Evolutionary conservation across 2,797 vertebrate genomes (phyloP), one percentile per base, ranked within the genome.

Genomic region (Betta splendens): DNA sequence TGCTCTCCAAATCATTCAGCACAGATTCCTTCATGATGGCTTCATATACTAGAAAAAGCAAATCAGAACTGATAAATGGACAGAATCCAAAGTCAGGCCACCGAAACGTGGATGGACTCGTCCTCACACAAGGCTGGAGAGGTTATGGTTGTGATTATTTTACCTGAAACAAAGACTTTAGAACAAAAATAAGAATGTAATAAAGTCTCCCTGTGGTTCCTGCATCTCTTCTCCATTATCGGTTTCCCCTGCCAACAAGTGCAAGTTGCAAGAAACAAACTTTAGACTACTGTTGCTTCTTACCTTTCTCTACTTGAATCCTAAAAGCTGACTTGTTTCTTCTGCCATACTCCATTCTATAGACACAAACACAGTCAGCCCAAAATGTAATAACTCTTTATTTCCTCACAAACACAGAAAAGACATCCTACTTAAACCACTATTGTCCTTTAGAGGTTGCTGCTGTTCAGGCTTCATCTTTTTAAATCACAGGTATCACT

Each of bases 241-340:
- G n/a, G n/a, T n/a, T n/a, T n/a, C 3, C 2, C 1, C 7, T 25
- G 9, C 18, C 22, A 38, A 40, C 18, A 16, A 20, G 16, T 13
- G 15, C 0, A 33, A 28, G 20, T 7, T 5, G 52, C 21, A 16
- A 33, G 42, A 5, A 21, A 25, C 5, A 39, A 1, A 0, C 3
- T 33, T 18, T 2, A 23, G 3, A 13, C 3, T 13, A 5, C 2
- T 9, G 11, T n/a, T 7, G 3, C 16, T 9, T 80, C 75, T 69
- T 75, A 98, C 97, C 93, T 94, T 94, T 98, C 72, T 95, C 94
- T 33, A 99, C 95, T 65, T 98, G 96, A 81, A 99, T 96, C 86
- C 93, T 92, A 75, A 99, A 99, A 26, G 96, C 97, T 2, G 90
- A 94, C 91, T 87, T 94, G 88, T 98, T 98, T 80, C 95, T 93